Base-by-base conservation (phyloP, 53 echinoderm and acorn worm species). In the Crossaster papposus region DNA sequence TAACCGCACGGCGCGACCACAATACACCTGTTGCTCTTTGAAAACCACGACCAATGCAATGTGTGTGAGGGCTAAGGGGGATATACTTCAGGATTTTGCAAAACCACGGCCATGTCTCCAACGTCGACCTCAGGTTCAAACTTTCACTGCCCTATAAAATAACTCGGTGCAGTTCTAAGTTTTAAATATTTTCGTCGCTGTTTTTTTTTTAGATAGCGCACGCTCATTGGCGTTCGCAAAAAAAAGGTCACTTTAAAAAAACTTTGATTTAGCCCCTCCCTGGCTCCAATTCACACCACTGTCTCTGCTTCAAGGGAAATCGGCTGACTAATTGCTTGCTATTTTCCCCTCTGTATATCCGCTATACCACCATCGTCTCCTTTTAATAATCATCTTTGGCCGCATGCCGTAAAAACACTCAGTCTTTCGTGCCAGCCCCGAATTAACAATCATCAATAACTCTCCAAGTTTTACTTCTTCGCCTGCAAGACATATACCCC, bases 401-500 rank as follows among this genome's bases (percentile, higher is more conserved):
- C 28, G 34, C 72, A 31, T 11, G 77, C 38, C 22, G 77, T 78
- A 51, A 51, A 51, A 83, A 35, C 83, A 65, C 52, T 78, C 70
- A 24, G 70, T 38, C 65, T n/a, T 53, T 65, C 44, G 5, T 83
- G 64, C 83, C 70, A 83, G 36, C 54, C 52, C 75, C 63, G 80
- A 75, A 54, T 36, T 58, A 76, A 75, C 58, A 52, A 22, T 65
- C 77, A 87, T 87, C 87, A 77, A 87, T 87, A 87, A 87, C 87
- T 87, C 87, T 87, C 77, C 58, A 87, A 87, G 87, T 87, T 87
- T 73, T 30, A 77, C 33, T 87, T 44, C 44, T 44, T 77, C 54
- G 52, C 87, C 87, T 58, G 26, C 87, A 87, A 54, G 87, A 77
- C 87, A 87, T 87, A 77, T 80, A 32, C 58, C 79, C 77, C 64